phyloP scores from a whole-genome alignment of 2,797 vertebrate species.

The Gymnothorax reevesii region DNA sequence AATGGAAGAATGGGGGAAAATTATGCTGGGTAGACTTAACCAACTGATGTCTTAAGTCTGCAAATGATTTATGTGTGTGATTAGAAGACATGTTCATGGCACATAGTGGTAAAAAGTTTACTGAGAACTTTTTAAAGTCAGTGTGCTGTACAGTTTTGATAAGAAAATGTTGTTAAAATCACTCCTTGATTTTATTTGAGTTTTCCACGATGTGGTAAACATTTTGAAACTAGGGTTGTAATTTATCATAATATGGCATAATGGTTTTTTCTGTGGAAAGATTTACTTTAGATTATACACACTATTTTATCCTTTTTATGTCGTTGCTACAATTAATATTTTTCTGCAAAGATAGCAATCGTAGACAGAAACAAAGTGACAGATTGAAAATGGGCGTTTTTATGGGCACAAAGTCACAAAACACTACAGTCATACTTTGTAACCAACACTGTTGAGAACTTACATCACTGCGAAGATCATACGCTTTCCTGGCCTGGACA shows the following conservation, averaged over 20 bases:
- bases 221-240: background rate
- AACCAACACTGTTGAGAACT: conserved; percentile 47
- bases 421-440: background rate
- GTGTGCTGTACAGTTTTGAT: no score
- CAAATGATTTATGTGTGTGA: no score
- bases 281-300: background rate
- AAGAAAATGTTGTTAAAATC: no score
- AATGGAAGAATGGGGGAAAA: no score
- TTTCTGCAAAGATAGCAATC: background rate
- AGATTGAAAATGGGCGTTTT: background rate
- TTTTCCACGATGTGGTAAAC: no score
- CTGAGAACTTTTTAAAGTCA: no score
- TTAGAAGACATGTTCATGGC: no score
- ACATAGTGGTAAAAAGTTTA: no score
- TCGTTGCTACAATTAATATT: background rate
- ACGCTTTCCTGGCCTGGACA: conserved; percentile 87
- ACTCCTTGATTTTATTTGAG: no score
- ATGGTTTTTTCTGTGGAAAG: background rate
- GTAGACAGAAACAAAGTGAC: background rate
- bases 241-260: background rate
- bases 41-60: no score
- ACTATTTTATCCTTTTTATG: background rate
- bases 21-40: no score
- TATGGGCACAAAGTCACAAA: background rate
- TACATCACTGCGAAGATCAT: conserved; percentile 89